A percentile compares a stretch with the other conserved stretches of the same genome.
These are phyloP conservation scores for Clepsis dumicolana DNA, from an alignment of 2,888 invertebrate genomes.

Conservation along the genomic window DNA sequence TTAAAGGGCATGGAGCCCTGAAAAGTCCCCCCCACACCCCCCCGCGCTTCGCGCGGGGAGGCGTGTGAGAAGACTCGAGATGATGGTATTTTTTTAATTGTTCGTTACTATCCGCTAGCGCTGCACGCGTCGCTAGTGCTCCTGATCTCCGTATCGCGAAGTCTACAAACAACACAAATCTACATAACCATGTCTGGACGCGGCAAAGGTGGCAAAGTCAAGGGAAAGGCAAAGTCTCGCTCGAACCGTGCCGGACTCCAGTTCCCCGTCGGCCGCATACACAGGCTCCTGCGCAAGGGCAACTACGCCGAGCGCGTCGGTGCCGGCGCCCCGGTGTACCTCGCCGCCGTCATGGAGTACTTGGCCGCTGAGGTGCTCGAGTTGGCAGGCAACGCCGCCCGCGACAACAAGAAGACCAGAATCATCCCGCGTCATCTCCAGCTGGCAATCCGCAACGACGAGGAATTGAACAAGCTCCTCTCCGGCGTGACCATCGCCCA, in stretches of 20 bases:
- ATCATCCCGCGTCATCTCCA: constrained; percentile 92
- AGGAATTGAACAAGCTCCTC: constrained; percentile 91
- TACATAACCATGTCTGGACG: neutral
- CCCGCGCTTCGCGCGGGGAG: too few relatives aligned
- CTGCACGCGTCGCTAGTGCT: neutral
- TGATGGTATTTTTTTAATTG: too few relatives aligned
- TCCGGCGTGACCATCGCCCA: constrained; percentile 91
- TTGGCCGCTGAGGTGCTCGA: constrained; percentile 89
- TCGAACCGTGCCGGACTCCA: constrained; percentile 86
- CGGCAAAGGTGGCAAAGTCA: constrained; percentile 90
- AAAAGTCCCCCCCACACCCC: too few relatives aligned
- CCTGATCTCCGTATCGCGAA: neutral
- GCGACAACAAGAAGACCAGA: constrained; percentile 90
- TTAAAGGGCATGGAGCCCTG: too few relatives aligned
- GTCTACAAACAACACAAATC: neutral
- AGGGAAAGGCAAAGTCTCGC: constrained; percentile 80
- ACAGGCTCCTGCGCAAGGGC: constrained; percentile 85
- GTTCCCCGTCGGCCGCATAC: constrained; percentile 86
- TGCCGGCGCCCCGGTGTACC: constrained; percentile 80
- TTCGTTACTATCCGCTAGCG: neutral
- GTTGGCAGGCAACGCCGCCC: constrained; percentile 88
- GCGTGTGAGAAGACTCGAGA: too few relatives aligned
- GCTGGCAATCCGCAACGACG: constrained; percentile 91
- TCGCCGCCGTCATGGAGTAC: constrained; percentile 87
- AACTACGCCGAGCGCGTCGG: constrained; percentile 87